Evolutionary conservation across 1,140 invertebrate species (phyloP).

Genomic region (Stenopsyche tienmushanensis): DNA sequence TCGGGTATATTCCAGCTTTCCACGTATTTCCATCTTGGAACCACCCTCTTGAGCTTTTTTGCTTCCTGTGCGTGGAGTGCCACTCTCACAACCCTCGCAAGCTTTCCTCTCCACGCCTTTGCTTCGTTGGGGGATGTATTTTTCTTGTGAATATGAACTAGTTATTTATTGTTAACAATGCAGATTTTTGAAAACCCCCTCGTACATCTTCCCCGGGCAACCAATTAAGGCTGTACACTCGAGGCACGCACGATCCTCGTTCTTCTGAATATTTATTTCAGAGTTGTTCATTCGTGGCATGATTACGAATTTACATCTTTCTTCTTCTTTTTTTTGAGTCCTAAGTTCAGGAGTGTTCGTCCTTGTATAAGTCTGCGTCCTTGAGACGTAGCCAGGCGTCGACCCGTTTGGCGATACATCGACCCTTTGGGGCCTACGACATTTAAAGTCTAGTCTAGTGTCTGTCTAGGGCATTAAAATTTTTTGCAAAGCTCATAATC

Average conservation of each 20-base stretch:
- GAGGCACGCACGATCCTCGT: not conserved
- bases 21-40: conserved; percentile 3
- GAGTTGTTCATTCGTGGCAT: conserved; percentile 4
- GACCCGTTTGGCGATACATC: conserved; percentile 6
- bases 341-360: too few relatives aligned
- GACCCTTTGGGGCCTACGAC: not conserved
- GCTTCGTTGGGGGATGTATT: not conserved
- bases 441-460: not conserved
- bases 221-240: not conserved
- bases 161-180: too few relatives aligned
- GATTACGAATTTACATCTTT: too few relatives aligned
- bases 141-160: not conserved
- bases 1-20: conserved; percentile 10
- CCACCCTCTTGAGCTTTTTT: not conserved
- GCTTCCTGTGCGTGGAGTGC: conserved; percentile 6
- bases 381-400: conserved; percentile 15
- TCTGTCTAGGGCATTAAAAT: not conserved
- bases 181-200: not conserved
- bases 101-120: not conserved
- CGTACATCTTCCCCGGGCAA: not conserved
- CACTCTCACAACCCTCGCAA: not conserved
- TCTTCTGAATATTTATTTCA: not conserved
- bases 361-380: conserved; percentile 19
- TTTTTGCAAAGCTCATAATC: not conserved
- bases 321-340: too few relatives aligned